Base-by-base conservation (phyloP, 2,113 vertebrate species). In the Lamprotornis superbus region DNA sequence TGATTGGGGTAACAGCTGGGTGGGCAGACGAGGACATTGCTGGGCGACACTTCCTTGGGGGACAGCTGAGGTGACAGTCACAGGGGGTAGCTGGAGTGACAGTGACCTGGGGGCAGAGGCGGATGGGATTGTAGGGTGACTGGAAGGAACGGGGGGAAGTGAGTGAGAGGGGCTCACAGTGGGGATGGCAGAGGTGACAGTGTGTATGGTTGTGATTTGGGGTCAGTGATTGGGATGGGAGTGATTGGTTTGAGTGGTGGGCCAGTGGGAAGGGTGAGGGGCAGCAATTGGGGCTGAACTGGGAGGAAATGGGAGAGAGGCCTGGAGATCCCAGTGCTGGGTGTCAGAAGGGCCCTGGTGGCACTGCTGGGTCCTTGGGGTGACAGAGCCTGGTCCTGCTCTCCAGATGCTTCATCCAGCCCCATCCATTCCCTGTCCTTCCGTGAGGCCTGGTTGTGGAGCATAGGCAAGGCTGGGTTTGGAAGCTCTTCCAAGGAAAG, bases 391-490 rank as follows among this genome's bases (percentile, higher is more conserved):
- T 9, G 0, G 5, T n/a, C 31, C 15, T 33, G 27, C 12, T 59
- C 25, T 31, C 30, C 5, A 16, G 27, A 31, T 31, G 12, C 12
- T 23, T 55, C 12, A 18, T 18, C 15, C 37, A 30, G n/a, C 18
- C 39, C 50, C n/a, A n/a, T 37, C 7, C 1, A 12, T 42, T 42
- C 73, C 15, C 15, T 24, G 7, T 23, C 17, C 33, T 47, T 50
- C 25, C 15, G 30, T 0, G 0, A 30, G 47, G 23, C 46, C 56
- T 73, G 59, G 22, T 57, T 57, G 33, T 6, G 9, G 9, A 27
- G 10, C 0, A 1, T 2, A 15, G 19, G 14, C 19, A 4, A 21
- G 14, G 46, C 39, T 80, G 49, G 15, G 15, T 67, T 22, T 68
- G 75, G 55, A 37, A n/a, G 7, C 16, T 71, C 10, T 37, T 16